These are phyloP conservation scores for Darevskia nairensis DNA, from an alignment of 2,797 vertebrate species.

Conservation along the genomic window DNA sequence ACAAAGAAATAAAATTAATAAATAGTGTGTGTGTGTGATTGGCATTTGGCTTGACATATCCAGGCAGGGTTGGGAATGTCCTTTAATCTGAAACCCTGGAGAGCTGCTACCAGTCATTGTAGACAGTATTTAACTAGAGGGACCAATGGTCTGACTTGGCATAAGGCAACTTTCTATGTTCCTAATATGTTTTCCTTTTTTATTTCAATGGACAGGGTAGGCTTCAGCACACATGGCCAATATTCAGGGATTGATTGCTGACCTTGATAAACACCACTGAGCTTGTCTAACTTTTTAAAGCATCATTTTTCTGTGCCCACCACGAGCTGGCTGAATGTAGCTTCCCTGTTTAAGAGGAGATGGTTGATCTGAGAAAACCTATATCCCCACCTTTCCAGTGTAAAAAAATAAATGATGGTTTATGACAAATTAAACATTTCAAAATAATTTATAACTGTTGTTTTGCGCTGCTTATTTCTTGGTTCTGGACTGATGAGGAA, in stretches of 20 bases:
- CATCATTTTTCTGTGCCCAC: not conserved
- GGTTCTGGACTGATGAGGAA: not conserved
- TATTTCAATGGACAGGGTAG: not conserved
- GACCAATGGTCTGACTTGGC: no score
- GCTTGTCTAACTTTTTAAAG: not conserved
- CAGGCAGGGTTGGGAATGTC: no score
- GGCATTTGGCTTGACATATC: no score
- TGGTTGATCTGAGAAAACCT: not conserved
- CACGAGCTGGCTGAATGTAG: not conserved
- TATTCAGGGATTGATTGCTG: not conserved
- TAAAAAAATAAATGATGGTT: no score
- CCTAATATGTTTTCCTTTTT: not conserved
- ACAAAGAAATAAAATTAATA: no score
- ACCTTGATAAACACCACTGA: not conserved
- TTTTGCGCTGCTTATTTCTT: not conserved
- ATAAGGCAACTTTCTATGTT: no score
- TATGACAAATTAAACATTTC: not conserved
- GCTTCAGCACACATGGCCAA: not conserved
- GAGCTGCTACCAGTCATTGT: no score
- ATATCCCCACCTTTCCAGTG: not conserved
- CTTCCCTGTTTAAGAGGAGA: not conserved
- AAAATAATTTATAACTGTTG: not conserved
- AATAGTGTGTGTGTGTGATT: no score
- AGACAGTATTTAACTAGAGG: no score
- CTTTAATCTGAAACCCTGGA: no score